phyloP scores from a whole-genome alignment of 2,797 vertebrate genomes.

The Alcedo quadribrachys region DNA sequence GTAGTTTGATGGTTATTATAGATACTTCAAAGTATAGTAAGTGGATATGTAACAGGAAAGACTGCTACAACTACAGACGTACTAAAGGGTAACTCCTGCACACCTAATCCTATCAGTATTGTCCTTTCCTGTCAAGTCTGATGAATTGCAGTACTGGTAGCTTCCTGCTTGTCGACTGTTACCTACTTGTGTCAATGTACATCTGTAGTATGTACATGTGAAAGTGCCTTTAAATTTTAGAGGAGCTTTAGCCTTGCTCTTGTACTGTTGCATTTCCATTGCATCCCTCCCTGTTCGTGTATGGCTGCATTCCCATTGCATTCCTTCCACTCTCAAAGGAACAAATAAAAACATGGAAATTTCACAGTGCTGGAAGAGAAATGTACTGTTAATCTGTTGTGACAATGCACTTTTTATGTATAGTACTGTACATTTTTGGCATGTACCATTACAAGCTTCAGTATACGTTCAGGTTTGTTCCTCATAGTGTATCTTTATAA shows the following conservation, averaged over 20 bases:
- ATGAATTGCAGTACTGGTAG: conserved; percentile 79
- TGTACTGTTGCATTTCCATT: conserved; percentile 80
- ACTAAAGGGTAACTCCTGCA: conserved; percentile 72
- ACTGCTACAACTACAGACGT: conserved; percentile 71
- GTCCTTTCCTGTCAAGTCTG: conserved; percentile 79
- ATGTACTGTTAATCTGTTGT: conserved; percentile 90
- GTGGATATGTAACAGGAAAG: conserved; percentile 79
- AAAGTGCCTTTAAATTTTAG: conserved; percentile 99
- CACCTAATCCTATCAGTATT: conserved; percentile 77
- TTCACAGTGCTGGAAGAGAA: conserved; percentile 79
- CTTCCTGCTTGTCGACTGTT: conserved; percentile 85
- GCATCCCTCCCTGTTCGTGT: conserved; percentile 73
- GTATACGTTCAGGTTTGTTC: conserved; percentile 87
- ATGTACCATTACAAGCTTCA: conserved; percentile 92
- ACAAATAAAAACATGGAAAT: conserved; percentile 68
- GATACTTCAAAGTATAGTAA: conserved; percentile 79
- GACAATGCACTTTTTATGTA: conserved; percentile 98
- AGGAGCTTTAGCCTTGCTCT: conserved; percentile 87
- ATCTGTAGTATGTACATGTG: conserved; percentile 94
- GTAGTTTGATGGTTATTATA: conserved; percentile 82
- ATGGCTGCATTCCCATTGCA: conserved; percentile 76
- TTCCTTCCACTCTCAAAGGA: conserved; percentile 70
- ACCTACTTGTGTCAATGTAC: conserved; percentile 87
- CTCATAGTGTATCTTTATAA: conserved; percentile 92
- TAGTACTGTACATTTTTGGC: conserved; percentile 95